Evolutionary conservation across 2,888 invertebrate genomes (phyloP).

Genomic region (Eurytoma adleriae): DNA sequence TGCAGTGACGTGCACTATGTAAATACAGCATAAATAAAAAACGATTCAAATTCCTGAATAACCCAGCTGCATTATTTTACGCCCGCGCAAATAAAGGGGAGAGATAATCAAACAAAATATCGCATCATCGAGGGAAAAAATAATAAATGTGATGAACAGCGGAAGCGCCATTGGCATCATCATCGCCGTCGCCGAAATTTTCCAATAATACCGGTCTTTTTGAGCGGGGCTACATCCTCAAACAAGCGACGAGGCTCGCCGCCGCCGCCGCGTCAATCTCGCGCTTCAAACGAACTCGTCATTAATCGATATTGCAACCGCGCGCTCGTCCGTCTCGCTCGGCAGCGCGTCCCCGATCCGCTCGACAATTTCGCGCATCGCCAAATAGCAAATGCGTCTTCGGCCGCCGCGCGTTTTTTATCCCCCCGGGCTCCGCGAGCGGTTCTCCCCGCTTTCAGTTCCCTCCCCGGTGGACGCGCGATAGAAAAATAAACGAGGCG

Average conservation of each 20-base stretch:
- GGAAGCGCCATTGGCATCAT: background rate
- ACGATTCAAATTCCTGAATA: background rate
- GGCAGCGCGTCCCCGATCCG: background rate
- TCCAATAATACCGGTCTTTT: background rate
- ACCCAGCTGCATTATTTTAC: background rate
- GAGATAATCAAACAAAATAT: background rate
- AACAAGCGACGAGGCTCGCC: background rate
- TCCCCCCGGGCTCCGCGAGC: background rate
- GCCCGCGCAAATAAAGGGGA: background rate
- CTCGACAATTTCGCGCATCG: slow-evolving; percentile 37
- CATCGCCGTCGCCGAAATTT: background rate
- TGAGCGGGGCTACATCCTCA: background rate
- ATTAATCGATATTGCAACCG: slow-evolving; percentile 2
- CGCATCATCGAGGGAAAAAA: background rate
- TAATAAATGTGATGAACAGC: background rate
- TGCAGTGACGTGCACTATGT: background rate
- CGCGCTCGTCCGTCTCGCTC: background rate
- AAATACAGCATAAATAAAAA: background rate
- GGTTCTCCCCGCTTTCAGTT: background rate
- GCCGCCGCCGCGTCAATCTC: slow-evolving; percentile 4
- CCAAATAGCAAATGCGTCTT: slow-evolving; percentile 10
- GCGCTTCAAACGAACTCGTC: background rate
- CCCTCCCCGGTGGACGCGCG: background rate
- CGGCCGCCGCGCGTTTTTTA: background rate
- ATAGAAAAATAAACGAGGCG: background rate